Evolutionary conservation across 2,113 vertebrate genomes (phyloP).

Genomic region (Catharus bicknelli): DNA sequence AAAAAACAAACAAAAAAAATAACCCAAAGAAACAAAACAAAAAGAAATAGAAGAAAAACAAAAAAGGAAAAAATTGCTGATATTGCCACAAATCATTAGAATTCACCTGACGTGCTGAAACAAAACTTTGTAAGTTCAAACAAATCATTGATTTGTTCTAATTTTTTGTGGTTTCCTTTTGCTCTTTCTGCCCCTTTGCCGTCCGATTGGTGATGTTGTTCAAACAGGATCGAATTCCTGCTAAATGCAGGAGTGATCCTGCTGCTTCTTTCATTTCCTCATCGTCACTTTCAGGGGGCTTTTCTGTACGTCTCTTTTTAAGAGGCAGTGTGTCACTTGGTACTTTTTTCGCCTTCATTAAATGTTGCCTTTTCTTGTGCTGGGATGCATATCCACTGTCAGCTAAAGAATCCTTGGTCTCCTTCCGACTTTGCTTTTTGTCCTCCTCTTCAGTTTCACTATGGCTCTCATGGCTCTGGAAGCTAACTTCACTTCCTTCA

Average conservation of each 20-base stretch:
- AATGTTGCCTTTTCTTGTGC: conserved; percentile 91
- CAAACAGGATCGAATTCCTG: conserved; percentile 96
- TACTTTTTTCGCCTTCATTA: conserved; percentile 88
- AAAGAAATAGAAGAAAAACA: conserved; percentile 75
- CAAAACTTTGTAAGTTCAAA: conserved; percentile 90
- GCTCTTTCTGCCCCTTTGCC: conserved; percentile 98
- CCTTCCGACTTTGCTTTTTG: conserved; percentile 81
- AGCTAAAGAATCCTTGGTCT: conserved; percentile 88
- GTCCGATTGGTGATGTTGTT: conserved; percentile 99
- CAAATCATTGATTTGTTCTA: conserved; percentile 92
- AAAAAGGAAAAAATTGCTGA: conserved; percentile 89
- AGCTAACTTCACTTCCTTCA: conserved; percentile 79
- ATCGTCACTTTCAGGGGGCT: conserved; percentile 94
- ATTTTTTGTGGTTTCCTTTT: conserved; percentile 94
- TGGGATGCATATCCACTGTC: conserved; percentile 84
- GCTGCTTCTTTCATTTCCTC: conserved; percentile 99
- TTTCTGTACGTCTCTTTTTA: conserved; percentile 95
- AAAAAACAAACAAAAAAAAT: background rate
- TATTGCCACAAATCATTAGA: conserved; percentile 99
- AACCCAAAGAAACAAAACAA: conserved; percentile 57
- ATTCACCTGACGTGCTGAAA: conserved; percentile 99
- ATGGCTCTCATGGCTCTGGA: conserved; percentile 81
- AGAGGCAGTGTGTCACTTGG: conserved; percentile 93
- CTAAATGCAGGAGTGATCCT: conserved; percentile 95
- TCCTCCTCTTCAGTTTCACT: conserved; percentile 89